Evolutionary conservation across 2,888 invertebrate genomes (phyloP), one percentile per base, ranked within the genome.

Genomic region (Trachelus iudaicus): DNA sequence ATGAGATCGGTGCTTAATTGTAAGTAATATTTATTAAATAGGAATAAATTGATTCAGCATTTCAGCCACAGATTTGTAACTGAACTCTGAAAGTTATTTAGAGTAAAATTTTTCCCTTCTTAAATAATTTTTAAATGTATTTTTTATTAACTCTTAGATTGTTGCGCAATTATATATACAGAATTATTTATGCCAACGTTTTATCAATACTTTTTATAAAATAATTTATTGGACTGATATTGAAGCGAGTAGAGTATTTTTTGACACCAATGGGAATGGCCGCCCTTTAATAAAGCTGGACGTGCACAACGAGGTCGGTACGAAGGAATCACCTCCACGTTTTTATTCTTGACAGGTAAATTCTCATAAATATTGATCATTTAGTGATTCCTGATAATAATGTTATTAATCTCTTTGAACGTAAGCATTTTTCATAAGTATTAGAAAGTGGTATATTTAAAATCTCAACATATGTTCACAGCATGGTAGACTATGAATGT

Each of bases 291-390:
- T 34, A 75, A 78, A 79, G 77, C 78, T 73, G 75, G 75, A 75
- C 79, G 77, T 79, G 83, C 69, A 56, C 77, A 76, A 76, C 79
- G 81, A 79, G 79, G 76, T 79, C 79, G 79, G 82, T 78, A 79
- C 77, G 79, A 79, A 83, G 82, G 80, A 84, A 82, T 81, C 82
- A 82, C 79, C 77, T 86, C 85, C 85, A 86, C 87, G 83, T 87
- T 88, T 86, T 83, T 77, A 74, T 76, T 77, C 85, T 86, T 86
- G 87, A 86, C 87, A 87, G 87, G 87, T 87, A 83, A 81, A 77
- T 82, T 79, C 73, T 75, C 40, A n/a, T 71, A 31, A 74, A 71
- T 75, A 79, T 80, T 75, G 34, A 35, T 2, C 23, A n/a, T 33
- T n/a, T 34, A 13, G 0, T 37, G 11, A 74, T 23, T 30, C 15